Percentiles rank a stretch among this genome's conserved stretches.
Evolutionary conservation across 2,113 vertebrate genomes (phyloP).

Genomic region (Conger conger): DNA sequence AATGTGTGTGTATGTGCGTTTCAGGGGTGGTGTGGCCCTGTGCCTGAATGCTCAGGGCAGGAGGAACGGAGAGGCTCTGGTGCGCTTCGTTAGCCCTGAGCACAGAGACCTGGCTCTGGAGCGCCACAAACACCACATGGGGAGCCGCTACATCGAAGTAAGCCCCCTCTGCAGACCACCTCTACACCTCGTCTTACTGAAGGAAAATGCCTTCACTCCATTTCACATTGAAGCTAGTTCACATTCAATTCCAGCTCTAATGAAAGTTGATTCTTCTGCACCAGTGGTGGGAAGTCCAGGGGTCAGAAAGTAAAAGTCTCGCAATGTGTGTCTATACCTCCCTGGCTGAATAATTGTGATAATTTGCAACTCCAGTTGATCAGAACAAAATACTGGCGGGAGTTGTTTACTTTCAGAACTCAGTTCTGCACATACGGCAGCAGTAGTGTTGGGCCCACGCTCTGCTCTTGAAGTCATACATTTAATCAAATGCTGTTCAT

Average conservation of each 20-base stretch:
- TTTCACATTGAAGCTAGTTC: background rate
- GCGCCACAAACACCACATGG: conserved; percentile 97
- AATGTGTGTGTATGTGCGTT: conserved; percentile 30
- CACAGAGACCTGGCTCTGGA: conserved; percentile 91
- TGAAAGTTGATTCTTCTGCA: too few relatives aligned
- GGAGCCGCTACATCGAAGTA: conserved; percentile 94
- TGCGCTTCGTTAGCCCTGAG: conserved; percentile 86
- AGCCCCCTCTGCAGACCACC: conserved; percentile 11
- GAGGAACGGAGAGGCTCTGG: conserved; percentile 91
- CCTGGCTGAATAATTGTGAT: too few relatives aligned
- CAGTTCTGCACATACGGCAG: background rate
- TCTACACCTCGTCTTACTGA: background rate
- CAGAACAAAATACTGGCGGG: too few relatives aligned
- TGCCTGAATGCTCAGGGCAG: conserved; percentile 94
- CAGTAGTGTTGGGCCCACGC: background rate
- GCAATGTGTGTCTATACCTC: too few relatives aligned
- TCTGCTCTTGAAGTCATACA: background rate
- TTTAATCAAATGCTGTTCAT: background rate
- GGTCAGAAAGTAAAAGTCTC: too few relatives aligned
- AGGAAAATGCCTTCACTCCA: too few relatives aligned
- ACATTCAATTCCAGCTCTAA: too few relatives aligned
- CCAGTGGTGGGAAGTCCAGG: too few relatives aligned
- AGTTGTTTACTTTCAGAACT: too few relatives aligned
- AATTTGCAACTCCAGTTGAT: too few relatives aligned
- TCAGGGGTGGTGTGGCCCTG: conserved; percentile 90